Base-by-base conservation (phyloP, 2,113 vertebrate genomes). In the Daphoenositta chrysoptera region DNA sequence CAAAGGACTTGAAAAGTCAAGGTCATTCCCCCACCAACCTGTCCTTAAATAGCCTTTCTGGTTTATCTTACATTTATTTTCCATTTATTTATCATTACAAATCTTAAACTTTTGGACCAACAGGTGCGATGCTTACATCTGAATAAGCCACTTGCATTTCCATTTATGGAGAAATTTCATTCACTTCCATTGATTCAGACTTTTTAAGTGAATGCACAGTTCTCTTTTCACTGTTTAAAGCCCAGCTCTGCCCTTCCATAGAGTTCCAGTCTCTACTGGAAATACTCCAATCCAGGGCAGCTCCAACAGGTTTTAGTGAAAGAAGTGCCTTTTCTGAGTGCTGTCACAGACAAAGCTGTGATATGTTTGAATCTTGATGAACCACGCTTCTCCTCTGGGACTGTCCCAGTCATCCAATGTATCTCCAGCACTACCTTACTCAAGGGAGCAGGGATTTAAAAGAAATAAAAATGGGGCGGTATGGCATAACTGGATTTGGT, bases 101-200 rank as follows among this genome's bases (percentile, higher is more conserved):
- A 30, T 3, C 65, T 71, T 63, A 18, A 63, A 3, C 7, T 84
- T 53, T 60, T 65, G 35, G 12, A 56, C 6, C 8, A 72, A 24
- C 2, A 27, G 2, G 1, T 15, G 8, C 40, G n/a, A 35, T 72
- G 14, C 3, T 23, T 80, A 1, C 45, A 45, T 23, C 6, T 66
- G 15, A 11, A n/a, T 68, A 50, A 64, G 7, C 15, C 68, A 35
- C 64, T 76, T 82, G 18, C 20, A 50, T 75, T 88, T 66, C 11
- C 11, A 17, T 33, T 23, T 17, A 10, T 12, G n/a, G 6, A 63
- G 7, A 54, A 35, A 73, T 45, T 63, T 91, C 14, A 51, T 71
- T 47, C 47, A 44, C 8, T 35, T 87, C 24, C 37, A 51, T 17
- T 33, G 54, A 17, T 14, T 75, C 33, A 12, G 31, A 50, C 9